Evolutionary conservation across 1,140 invertebrate species (phyloP).

Genomic region (Temnothorax nylanderi): DNA sequence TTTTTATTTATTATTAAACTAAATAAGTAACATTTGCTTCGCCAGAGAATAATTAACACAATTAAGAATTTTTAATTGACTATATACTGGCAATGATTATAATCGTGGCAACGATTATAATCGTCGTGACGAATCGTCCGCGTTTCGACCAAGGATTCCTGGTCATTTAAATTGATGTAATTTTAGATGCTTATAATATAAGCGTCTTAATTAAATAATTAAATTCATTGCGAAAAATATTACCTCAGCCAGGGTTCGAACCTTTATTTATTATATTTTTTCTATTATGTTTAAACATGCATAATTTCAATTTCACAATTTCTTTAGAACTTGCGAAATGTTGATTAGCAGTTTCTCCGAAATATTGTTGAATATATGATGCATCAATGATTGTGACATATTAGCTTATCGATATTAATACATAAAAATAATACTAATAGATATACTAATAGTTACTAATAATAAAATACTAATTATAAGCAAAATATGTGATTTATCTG

Average conservation of each 20-base stretch:
- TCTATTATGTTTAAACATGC: background rate
- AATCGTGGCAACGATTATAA: no score
- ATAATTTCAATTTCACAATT: background rate
- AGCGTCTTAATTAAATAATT: no score
- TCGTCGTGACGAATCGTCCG: no score
- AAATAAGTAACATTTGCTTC: no score
- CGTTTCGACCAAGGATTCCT: no score
- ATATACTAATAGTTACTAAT: background rate
- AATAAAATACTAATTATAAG: background rate
- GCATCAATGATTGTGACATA: background rate
- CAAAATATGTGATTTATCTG: conserved; percentile 9
- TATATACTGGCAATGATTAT: no score
- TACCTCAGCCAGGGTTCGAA: no score
- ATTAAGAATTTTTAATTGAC: no score
- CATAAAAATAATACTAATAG: background rate
- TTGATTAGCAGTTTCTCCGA: background rate
- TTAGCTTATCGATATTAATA: background rate
- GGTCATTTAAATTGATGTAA: no score
- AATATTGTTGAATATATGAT: background rate
- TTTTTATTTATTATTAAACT: background rate
- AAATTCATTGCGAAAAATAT: no score
- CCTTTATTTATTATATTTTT: background rate
- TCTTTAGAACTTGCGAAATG: background rate
- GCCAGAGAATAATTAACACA: no score
- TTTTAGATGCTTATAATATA: no score